Conservation (phyloP, 2,888 invertebrate species). For the Escarpia spicata region DNA sequence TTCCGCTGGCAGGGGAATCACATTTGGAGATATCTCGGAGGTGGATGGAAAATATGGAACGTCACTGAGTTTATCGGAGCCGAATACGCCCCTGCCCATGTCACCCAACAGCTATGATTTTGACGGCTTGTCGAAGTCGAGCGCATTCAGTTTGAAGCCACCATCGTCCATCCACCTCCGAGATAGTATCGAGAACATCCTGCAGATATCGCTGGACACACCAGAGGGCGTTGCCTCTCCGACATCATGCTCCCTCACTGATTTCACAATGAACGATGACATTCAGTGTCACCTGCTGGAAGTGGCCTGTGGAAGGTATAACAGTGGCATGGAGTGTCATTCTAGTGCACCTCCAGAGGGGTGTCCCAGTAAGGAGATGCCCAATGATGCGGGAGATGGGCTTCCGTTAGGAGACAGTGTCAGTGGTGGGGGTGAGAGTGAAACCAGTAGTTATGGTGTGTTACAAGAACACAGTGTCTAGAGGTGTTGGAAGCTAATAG, state of each 20-base stretch:
- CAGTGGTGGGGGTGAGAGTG: neutral
- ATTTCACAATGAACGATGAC: neutral
- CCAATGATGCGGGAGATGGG: neutral
- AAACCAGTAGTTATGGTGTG: neutral
- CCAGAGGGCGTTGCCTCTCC: conserved; percentile 3
- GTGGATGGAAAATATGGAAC: neutral
- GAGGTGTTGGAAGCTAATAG: neutral
- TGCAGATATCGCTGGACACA: conserved; percentile 26
- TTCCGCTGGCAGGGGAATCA: neutral
- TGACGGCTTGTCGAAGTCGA: conserved; percentile 67
- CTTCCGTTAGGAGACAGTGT: neutral
- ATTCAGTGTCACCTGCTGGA: neutral
- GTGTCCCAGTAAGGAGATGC: neutral
- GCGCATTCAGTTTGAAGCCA: conserved; percentile 48
- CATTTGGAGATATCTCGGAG: neutral
- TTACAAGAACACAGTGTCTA: neutral
- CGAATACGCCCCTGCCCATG: neutral
- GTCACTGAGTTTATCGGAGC: neutral
- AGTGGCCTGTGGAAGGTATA: neutral
- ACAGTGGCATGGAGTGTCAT: neutral
- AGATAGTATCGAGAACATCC: conserved; percentile 51
- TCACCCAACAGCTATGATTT: conserved; percentile 36
- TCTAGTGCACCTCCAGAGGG: neutral
- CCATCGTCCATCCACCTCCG: conserved; percentile 56
- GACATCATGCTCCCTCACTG: neutral